These are phyloP conservation scores for Manis pentadactyla DNA, from an alignment of 2,797 vertebrate genomes.

Conservation along the genomic window DNA sequence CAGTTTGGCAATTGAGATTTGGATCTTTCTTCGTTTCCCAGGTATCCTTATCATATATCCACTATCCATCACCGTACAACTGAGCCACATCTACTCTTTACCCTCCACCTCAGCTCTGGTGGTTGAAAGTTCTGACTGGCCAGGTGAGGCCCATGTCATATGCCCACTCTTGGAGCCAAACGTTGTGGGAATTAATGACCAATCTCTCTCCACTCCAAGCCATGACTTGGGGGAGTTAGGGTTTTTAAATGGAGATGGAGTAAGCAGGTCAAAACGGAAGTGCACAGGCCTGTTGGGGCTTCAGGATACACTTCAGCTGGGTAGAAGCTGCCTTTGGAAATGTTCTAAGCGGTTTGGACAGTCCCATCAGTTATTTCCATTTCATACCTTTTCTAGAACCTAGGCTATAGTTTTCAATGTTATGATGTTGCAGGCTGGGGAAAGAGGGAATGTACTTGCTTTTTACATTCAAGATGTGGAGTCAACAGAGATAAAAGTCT, in stretches of 20 bases:
- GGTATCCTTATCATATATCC: neutral
- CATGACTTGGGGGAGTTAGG: neutral
- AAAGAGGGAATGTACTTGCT: neutral
- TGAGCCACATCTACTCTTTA: neutral
- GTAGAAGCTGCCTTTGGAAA: neutral
- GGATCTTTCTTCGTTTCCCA: neutral
- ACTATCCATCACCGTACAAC: neutral
- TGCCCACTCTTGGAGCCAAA: neutral
- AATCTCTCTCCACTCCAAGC: neutral
- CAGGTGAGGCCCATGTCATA: neutral
- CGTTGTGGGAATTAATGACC: neutral
- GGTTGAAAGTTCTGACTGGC: neutral
- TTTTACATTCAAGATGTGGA: neutral
- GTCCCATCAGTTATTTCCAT: neutral
- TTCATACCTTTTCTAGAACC: neutral
- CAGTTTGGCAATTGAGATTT: neutral
- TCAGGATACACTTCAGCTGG: neutral
- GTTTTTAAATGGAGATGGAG: neutral
- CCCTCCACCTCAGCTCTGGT: neutral
- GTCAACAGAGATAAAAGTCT: neutral
- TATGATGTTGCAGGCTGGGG: too few species aligned
- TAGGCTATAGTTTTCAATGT: neutral
- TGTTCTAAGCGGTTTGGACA: neutral
- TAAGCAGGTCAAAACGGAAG: neutral
- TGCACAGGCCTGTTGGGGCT: neutral